Percentiles rank a stretch among this genome's conserved stretches.
Evolutionary conservation across 2,113 vertebrate genomes (phyloP).

Genomic region (Capreolus pygargus): DNA sequence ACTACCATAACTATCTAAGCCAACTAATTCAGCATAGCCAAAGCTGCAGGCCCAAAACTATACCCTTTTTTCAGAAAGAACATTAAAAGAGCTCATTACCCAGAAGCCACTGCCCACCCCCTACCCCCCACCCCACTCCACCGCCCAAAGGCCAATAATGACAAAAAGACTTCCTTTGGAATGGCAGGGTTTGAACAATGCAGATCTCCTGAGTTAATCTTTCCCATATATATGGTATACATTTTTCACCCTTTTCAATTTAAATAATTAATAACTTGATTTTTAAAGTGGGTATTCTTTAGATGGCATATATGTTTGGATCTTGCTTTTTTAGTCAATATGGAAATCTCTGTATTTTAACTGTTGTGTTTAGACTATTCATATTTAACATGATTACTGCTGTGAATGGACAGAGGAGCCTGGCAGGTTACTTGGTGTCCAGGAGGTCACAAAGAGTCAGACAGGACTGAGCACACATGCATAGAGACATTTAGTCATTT

Average conservation of each 20-base stretch:
- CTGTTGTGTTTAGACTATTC: background rate
- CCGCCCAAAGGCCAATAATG: background rate
- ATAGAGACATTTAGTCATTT: background rate
- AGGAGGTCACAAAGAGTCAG: background rate
- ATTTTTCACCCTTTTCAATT: background rate
- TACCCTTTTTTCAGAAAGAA: background rate
- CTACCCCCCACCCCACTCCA: too few species aligned
- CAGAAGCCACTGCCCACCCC: background rate
- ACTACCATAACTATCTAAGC: background rate
- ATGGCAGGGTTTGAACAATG: background rate
- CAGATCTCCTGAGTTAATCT: background rate
- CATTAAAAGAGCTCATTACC: background rate
- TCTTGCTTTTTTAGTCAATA: background rate
- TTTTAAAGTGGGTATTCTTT: background rate
- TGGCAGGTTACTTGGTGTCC: background rate
- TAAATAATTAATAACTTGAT: background rate
- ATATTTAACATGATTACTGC: background rate
- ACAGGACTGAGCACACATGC: background rate
- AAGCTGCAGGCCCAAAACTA: background rate
- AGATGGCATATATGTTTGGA: background rate
- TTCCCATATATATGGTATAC: background rate
- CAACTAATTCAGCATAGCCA: background rate
- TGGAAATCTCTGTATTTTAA: background rate
- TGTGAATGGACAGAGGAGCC: background rate
- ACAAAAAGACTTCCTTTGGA: background rate